phyloP scores from a whole-genome alignment of 2,113 vertebrate genomes.

The Pseudopodoces humilis region DNA sequence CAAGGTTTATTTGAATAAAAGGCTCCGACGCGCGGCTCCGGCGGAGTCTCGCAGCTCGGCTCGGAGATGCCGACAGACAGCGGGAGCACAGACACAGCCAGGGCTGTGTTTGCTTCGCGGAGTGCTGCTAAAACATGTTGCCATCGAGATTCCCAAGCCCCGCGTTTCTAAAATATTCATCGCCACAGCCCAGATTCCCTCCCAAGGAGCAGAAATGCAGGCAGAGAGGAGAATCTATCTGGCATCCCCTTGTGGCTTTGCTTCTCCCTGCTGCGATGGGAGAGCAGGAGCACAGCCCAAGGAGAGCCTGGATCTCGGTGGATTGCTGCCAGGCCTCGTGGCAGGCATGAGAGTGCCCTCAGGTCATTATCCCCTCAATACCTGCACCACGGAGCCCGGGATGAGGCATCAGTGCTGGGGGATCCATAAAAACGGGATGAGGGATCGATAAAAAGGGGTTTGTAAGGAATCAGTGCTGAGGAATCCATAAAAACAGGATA shows the following conservation, averaged over 20 bases:
- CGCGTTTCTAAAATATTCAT: slow-evolving; percentile 59
- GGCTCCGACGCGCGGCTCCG: slow-evolving; percentile 8
- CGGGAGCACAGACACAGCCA: slow-evolving; percentile 24
- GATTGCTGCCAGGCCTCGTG: background rate
- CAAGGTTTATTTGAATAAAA: slow-evolving; percentile 49
- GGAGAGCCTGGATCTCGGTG: accelerated
- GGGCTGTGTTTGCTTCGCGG: slow-evolving; percentile 45
- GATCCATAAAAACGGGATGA: background rate
- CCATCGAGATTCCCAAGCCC: slow-evolving; percentile 48
- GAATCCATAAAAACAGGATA: background rate
- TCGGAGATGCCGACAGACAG: slow-evolving; percentile 21
- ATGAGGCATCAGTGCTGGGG: background rate
- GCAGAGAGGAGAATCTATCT: slow-evolving; percentile 30
- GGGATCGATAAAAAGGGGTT: background rate
- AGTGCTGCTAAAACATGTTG: slow-evolving; percentile 39
- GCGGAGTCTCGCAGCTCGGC: slow-evolving; percentile 52
- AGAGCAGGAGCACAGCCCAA: background rate
- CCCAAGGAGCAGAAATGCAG: slow-evolving; percentile 5
- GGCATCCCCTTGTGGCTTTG: slow-evolving; percentile 60
- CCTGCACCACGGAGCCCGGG: background rate
- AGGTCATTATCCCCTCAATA: background rate
- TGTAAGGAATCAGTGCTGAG: background rate
- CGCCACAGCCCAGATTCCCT: slow-evolving; percentile 48
- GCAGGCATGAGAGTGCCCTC: background rate
- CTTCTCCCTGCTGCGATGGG: background rate